phyloP scores from a whole-genome alignment of 2,888 invertebrate genomes.

The Timema cristinae region DNA sequence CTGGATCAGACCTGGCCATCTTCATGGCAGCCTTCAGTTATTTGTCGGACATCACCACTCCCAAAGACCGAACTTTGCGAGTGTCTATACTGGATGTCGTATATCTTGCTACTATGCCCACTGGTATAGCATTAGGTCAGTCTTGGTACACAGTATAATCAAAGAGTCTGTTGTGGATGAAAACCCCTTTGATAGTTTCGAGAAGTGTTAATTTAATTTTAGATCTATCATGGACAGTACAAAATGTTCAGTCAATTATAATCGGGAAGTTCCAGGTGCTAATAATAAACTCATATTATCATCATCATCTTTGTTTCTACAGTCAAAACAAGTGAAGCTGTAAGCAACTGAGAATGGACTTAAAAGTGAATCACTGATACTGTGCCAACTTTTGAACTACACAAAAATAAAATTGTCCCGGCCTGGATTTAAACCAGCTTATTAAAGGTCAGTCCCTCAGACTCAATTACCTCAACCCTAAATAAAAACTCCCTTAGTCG shows the following conservation, averaged over 20 bases:
- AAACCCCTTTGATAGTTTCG: too few relatives aligned
- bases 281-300: neutral
- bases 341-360: neutral
- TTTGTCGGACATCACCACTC: conserved; percentile 70
- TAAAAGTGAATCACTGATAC: neutral
- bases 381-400: too few relatives aligned
- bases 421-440: too few relatives aligned
- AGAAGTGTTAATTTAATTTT: too few relatives aligned
- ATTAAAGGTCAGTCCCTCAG: too few relatives aligned
- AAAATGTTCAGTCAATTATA: too few relatives aligned
- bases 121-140: conserved; percentile 71
- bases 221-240: too few relatives aligned
- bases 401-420: too few relatives aligned
- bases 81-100: conserved; percentile 78
- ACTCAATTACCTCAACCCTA: too few relatives aligned
- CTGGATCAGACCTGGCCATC: conserved; percentile 75
- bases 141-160: conserved; percentile 21
- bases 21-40: conserved; percentile 77
- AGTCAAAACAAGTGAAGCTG: neutral
- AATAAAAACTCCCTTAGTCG: too few relatives aligned
- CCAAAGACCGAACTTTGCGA: conserved; percentile 67
- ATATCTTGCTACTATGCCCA: conserved; percentile 78
- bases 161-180: too few relatives aligned
- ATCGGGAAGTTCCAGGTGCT: too few relatives aligned
- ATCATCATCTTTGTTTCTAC: neutral